Conservation (phyloP, 1,140 invertebrate genomes). For the Drosophila pandora region DNA sequence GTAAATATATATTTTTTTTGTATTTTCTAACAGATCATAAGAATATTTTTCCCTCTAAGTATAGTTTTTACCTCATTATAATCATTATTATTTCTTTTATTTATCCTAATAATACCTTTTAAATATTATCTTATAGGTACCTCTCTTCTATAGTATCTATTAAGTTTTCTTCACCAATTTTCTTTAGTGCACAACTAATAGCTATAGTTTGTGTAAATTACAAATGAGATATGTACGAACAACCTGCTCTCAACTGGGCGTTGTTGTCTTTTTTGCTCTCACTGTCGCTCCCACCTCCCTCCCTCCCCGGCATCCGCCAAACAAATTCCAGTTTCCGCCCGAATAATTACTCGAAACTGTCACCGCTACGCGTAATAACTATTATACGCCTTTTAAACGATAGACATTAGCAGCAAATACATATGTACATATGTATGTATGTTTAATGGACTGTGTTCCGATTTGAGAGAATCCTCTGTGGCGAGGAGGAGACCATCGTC, state of each 20-base stretch:
- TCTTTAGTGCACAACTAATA: not conserved
- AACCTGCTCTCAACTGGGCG: slow-evolving; percentile 46
- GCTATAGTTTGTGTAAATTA: slow-evolving; percentile 6
- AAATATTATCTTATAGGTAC: not conserved
- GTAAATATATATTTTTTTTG: too few species aligned
- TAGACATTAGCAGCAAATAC: slow-evolving; percentile 18
- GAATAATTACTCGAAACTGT: slow-evolving; percentile 57
- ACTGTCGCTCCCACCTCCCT: not conserved
- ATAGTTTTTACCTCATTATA: too few species aligned
- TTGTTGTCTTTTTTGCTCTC: slow-evolving; percentile 13
- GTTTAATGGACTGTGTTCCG: not conserved
- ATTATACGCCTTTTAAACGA: slow-evolving; percentile 49
- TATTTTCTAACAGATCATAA: too few species aligned
- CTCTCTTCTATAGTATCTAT: not conserved
- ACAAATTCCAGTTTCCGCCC: slow-evolving; percentile 60
- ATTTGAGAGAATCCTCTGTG: not conserved
- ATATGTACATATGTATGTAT: too few species aligned
- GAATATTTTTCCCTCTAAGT: too few species aligned
- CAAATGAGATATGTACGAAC: slow-evolving; percentile 14
- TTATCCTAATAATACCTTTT: too few species aligned
- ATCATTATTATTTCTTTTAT: too few species aligned
- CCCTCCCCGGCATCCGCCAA: slow-evolving; percentile 37
- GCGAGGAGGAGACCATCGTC: not conserved
- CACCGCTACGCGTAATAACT: slow-evolving; percentile 44
- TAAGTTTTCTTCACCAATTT: not conserved